Evolutionary conservation across 2,888 invertebrate species (phyloP).

Genomic region (Drosophila ezoana): DNA sequence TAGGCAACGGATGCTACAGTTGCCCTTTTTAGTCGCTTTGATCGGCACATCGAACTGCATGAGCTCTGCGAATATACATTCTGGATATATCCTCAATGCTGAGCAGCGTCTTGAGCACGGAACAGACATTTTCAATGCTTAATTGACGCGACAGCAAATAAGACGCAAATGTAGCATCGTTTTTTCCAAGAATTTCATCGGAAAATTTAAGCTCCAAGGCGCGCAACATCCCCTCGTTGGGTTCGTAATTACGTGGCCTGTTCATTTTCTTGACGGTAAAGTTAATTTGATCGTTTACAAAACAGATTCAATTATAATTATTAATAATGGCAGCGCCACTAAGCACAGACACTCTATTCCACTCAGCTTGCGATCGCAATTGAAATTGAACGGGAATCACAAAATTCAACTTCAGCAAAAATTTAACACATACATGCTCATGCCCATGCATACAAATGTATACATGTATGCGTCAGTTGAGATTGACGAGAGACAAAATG

Average conservation of each 20-base stretch:
- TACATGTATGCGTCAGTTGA: too few relatives aligned
- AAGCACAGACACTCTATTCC: neutral
- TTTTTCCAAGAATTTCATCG: constrained; percentile 12
- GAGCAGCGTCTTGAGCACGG: constrained; percentile 60
- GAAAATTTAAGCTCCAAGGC: constrained; percentile 33
- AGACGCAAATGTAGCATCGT: constrained; percentile 15
- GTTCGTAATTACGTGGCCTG: neutral
- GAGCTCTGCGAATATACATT: constrained; percentile 51
- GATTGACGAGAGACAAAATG: neutral
- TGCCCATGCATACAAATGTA: neutral
- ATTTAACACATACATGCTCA: too few relatives aligned
- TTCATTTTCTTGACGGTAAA: constrained; percentile 7
- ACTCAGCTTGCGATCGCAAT: constrained; percentile 4
- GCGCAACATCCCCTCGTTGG: constrained; percentile 17
- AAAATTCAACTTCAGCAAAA: neutral
- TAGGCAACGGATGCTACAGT: neutral
- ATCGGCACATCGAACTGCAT: constrained; percentile 30
- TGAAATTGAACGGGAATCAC: constrained; percentile 33
- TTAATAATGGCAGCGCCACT: neutral
- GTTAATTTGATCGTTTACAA: neutral
- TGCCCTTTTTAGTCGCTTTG: neutral
- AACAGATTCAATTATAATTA: too few relatives aligned
- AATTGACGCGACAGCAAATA: constrained; percentile 49
- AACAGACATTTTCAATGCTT: constrained; percentile 50
- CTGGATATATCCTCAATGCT: constrained; percentile 75